Evolutionary conservation across 2,113 vertebrate genomes (phyloP), one percentile per base, ranked within the genome.

Genomic region (Patagioenas fasciata): DNA sequence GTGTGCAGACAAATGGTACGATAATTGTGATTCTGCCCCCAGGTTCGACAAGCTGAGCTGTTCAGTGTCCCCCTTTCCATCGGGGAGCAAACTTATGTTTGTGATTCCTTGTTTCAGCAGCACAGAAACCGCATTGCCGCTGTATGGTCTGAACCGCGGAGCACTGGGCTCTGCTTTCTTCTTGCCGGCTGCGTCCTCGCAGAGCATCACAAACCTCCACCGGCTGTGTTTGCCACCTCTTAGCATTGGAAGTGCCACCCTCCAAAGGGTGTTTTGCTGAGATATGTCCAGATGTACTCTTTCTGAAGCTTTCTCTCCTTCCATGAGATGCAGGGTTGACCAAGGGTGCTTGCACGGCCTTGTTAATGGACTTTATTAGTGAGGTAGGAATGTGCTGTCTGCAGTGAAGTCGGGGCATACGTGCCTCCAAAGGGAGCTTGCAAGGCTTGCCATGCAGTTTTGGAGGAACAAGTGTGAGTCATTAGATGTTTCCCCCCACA

Each of bases 391-490:
- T 1, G 4, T 87, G 66, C 67, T 77, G 47, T 31, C 31, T 85
- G 80, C 66, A 54, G 57, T 56, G 54, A 56, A 81, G 62, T 56
- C 88, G 16, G 69, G 77, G 36, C 0, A 0, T 65, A 50, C 0
- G 10, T 89, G 77, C 62, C 73, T 94, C n/a, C 80, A 57, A 60
- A 72, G n/a, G 32, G 58, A 95, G 62, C 80, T 50, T 48, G 57
- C 38, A 47, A 50, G 69, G 53, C 69, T 56, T 67, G 65, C 65
- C 1, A 0, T 88, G 80, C 25, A 29, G 15, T 85, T 78, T 11
- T 69, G 80, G 77, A 87, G 83, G 80, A 84, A 18, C 20, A 44
- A 70, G 65, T 19, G 36, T 92, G 85, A 81, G 61, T 93, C 88
- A 81, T n/a, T 28, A 32, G 71, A 31, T 10, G 2, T 78, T 73